Evolutionary conservation across 2,797 vertebrate species (phyloP).

Genomic region (Aulostomus chinensis): DNA sequence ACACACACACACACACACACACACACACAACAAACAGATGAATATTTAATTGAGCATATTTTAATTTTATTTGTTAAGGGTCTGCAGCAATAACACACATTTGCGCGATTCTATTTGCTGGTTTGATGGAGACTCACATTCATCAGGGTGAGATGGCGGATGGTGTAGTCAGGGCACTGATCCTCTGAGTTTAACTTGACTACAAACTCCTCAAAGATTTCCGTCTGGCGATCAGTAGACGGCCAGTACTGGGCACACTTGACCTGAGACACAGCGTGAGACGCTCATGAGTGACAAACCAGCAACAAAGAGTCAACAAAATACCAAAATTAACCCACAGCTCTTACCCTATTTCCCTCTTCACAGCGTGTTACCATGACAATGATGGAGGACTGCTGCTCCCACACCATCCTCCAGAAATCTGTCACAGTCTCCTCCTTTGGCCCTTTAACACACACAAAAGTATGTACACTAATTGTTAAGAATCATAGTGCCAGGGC

Average conservation of each 20-base stretch:
- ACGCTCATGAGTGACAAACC: neutral
- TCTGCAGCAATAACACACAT: neutral
- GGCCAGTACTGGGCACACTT: slow-evolving; percentile 99
- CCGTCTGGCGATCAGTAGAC: slow-evolving; percentile 71
- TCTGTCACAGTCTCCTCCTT: slow-evolving; percentile 92
- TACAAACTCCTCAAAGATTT: slow-evolving; percentile 84
- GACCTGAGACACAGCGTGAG: slow-evolving; percentile 68
- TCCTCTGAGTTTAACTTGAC: slow-evolving; percentile 87
- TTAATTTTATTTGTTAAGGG: too few species aligned
- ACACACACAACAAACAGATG: too few species aligned
- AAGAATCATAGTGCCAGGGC: too few species aligned
- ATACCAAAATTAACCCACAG: too few species aligned
- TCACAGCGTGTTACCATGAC: slow-evolving; percentile 98
- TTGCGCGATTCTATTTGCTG: neutral
- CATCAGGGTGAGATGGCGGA: slow-evolving; percentile 86
- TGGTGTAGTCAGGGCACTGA: slow-evolving; percentile 88
- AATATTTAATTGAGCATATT: too few species aligned
- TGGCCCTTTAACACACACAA: slow-evolving; percentile 80
- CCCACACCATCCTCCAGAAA: slow-evolving; percentile 99
- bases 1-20: too few species aligned
- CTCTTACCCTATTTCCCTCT: slow-evolving; percentile 91
- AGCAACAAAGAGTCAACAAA: neutral
- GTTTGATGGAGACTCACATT: slow-evolving; percentile 67
- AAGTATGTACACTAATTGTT: neutral
- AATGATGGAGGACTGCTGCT: slow-evolving; percentile 94